phyloP scores from a whole-genome alignment of 2,888 invertebrate species.

The Xanthostigma xanthostigma region DNA sequence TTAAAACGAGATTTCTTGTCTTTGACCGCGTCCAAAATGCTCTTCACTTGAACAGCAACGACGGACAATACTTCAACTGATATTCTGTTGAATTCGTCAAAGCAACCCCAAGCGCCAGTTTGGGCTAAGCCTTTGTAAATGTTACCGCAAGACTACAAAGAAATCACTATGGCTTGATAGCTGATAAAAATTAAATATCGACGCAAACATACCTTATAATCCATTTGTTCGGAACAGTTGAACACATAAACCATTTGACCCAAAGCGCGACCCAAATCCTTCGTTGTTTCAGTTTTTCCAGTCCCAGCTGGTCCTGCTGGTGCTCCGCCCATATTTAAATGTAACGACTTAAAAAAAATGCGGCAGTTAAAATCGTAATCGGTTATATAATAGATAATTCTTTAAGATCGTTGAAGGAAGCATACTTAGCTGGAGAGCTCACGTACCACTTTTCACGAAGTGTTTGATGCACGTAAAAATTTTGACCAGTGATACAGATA shows the following conservation, averaged over 20 bases:
- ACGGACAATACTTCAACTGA: conserved; percentile 90
- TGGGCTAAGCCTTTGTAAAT: conserved; percentile 93
- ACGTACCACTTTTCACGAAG: too few relatives aligned
- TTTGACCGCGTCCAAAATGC: conserved; percentile 75
- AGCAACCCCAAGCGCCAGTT: conserved; percentile 94
- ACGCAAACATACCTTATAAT: conserved; percentile 47
- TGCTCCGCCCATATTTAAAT: conserved; percentile 92
- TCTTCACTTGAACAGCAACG: conserved; percentile 85
- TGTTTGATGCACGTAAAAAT: too few relatives aligned
- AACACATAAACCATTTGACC: conserved; percentile 97
- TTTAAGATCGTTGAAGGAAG: too few relatives aligned
- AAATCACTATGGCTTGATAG: conserved; percentile 14
- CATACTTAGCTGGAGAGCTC: too few relatives aligned
- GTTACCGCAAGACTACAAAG: conserved; percentile 59
- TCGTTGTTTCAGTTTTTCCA: conserved; percentile 93
- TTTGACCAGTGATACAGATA: too few relatives aligned
- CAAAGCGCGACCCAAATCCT: conserved; percentile 83
- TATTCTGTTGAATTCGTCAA: conserved; percentile 92
- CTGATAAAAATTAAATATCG: background rate
- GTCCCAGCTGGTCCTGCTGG: conserved; percentile 93
- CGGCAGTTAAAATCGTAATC: too few relatives aligned
- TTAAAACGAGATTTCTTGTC: conserved; percentile 63
- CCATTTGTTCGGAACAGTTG: conserved; percentile 95
- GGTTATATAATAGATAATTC: too few relatives aligned
- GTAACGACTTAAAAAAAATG: conserved; percentile 46